Base-by-base conservation (phyloP, 2,113 vertebrate genomes). In the Dasypus novemcinctus region DNA sequence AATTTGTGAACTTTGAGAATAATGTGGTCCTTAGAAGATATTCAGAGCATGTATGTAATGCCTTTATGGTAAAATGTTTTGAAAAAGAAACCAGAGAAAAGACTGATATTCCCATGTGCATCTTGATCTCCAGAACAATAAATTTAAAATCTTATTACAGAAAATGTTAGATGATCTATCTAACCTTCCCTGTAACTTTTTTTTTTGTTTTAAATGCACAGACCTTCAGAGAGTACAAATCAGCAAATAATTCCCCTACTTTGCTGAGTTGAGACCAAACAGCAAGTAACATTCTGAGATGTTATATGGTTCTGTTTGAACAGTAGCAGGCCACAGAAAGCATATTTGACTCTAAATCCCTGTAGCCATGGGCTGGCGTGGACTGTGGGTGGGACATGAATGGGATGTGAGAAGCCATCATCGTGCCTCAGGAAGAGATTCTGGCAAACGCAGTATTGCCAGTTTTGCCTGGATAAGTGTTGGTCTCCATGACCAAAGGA, bases 51-150 rank as follows among this genome's bases (percentile, higher is more conserved):
- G 80, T 76, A 96, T 72, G 71, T 21, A 89, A 91, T 41, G 66
- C 59, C 63, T 80, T 75, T 97, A 49, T 68, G 68, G 43, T 96
- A 93, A 97, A 96, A 27, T 33, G 76, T n/a, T 69, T 90, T 95
- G 85, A 97, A 92, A 94, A 96, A 82, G 33, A 52, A 95, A 95
- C 90, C 29, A 97, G 82, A 96, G 85, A 92, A 81, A 74, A 64
- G 61, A 54, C 64, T 74, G 41, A 92, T 91, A 84, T 90, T 84
- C 93, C 63, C 71, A 87, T 61, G 61, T 17, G 21, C 38, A 87
- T 59, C 90, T 90, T 66, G 46, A 63, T 94, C 94, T 93, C 38
- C 93, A 80, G 87, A 36, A 95, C 25, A 90, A 1, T 64, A 38
- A 92, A n/a, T 87, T 96, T 95, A 95, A 95, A 94, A 95, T 89